Base-by-base conservation (phyloP, 1,140 invertebrate genomes). In the Bombus affinis region DNA sequence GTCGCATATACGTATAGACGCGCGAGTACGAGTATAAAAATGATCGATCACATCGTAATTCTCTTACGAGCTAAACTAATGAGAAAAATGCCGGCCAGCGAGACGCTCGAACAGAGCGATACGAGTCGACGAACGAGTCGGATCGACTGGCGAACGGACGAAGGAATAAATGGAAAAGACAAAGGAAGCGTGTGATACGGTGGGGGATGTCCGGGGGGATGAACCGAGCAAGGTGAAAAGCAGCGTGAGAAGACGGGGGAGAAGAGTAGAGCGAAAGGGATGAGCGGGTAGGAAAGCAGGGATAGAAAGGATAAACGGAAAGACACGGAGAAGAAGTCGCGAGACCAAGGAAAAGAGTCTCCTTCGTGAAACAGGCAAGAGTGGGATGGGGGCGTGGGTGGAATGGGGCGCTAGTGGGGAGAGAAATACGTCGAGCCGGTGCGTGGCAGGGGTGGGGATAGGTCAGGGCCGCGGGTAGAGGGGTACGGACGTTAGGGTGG, bases 381-480 rank as follows among this genome's bases (percentile, higher is more conserved):
- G 91, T 92, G 85, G 91, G 92, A 93, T 94, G 93, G 92, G 93
- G 94, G 94, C 94, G 94, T 94, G 94, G 93, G 94, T 94, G 94
- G 93, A 92, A 92, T 92, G 92, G 86, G 88, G 79, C 75, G 77
- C 42, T 76, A 81, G 87, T 86, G 89, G 92, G 86, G 88, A 84
- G 89, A 79, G 88, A 87, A 86, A 90, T 75, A 91, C 90, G 90
- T 92, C 80, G 92, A 85, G 81, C 90, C 91, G 85, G 59, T 82
- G 81, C 89, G 83, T 88, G 89, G 72, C 82, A 65, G 78, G 78
- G 86, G 93, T 91, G 92, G 93, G 93, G 93, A 85, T 90, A 82
- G 91, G 88, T 92, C 90, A 91, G 91, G 91, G 92, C 90, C 86
- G 92, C 70, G 83, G 89, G 85, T 65, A 77, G 83, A 85, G 72